Evolutionary conservation across 2,113 vertebrate genomes (phyloP).

Genomic region (Oncorhynchus tshawytscha): DNA sequence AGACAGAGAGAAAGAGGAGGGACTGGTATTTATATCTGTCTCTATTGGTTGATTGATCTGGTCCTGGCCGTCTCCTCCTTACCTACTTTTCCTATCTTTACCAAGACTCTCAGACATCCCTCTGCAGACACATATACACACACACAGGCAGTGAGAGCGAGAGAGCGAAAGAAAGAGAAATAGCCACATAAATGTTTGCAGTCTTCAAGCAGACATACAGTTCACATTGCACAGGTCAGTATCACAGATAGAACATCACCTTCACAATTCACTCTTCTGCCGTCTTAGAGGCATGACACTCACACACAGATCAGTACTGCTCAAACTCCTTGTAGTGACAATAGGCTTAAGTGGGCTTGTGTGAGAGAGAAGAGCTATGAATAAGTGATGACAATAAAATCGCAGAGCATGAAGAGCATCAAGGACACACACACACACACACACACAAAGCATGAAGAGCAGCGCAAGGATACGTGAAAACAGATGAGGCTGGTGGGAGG

Average conservation of each 20-base stretch:
- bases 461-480: no score
- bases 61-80: slow-evolving; percentile 23
- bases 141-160: background rate
- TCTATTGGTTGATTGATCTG: slow-evolving; percentile 33
- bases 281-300: background rate
- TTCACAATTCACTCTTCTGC: background rate
- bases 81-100: slow-evolving; percentile 19
- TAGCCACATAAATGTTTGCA: no score
- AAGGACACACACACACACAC: slow-evolving; percentile 8
- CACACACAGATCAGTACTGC: slow-evolving; percentile 35
- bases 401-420: slow-evolving; percentile 28
- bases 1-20: background rate
- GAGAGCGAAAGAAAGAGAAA: no score
- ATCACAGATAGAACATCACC: background rate
- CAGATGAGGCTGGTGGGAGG: no score
- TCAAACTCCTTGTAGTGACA: slow-evolving; percentile 46
- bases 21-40: slow-evolving; percentile 13
- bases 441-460: slow-evolving; percentile 12
- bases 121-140: background rate
- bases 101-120: background rate
- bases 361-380: slow-evolving; percentile 49
- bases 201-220: background rate
- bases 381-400: slow-evolving; percentile 57
- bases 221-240: background rate
- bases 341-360: slow-evolving; percentile 43